Evolutionary conservation across 2,113 vertebrate species (phyloP).

Genomic region (Rhadina sibilatrix): DNA sequence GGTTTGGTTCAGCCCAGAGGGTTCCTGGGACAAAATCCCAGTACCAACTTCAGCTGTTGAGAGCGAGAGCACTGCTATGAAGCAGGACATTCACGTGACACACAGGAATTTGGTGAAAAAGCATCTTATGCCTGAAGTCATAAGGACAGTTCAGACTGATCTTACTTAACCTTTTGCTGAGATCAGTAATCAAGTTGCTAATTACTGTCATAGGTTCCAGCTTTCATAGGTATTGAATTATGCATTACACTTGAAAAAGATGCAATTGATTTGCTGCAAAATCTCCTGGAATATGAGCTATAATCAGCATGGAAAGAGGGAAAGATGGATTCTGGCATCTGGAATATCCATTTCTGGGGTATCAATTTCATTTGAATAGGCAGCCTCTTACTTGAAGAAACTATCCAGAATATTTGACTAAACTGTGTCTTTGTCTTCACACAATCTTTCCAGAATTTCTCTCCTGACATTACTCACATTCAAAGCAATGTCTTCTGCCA

Average conservation of each 20-base stretch:
- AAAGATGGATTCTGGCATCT: background rate
- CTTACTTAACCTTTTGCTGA: background rate
- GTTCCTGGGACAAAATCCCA: background rate
- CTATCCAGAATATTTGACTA: background rate
- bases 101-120: background rate
- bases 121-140: background rate
- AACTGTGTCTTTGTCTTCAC: background rate
- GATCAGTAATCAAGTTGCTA: background rate
- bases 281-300: background rate
- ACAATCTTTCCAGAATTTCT: background rate
- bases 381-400: background rate
- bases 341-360: background rate
- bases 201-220: background rate
- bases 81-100: background rate
- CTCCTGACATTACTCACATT: background rate
- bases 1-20: background rate
- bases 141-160: background rate
- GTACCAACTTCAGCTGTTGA: background rate
- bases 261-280: background rate
- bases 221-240: background rate
- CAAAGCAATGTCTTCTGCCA: background rate
- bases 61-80: accelerated
- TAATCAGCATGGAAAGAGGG: background rate
- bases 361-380: background rate
- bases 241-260: background rate